Evolutionary conservation across 2,888 invertebrate species (phyloP), one percentile per base, ranked within the genome.

Genomic region (Acanthoscelides obtectus): DNA sequence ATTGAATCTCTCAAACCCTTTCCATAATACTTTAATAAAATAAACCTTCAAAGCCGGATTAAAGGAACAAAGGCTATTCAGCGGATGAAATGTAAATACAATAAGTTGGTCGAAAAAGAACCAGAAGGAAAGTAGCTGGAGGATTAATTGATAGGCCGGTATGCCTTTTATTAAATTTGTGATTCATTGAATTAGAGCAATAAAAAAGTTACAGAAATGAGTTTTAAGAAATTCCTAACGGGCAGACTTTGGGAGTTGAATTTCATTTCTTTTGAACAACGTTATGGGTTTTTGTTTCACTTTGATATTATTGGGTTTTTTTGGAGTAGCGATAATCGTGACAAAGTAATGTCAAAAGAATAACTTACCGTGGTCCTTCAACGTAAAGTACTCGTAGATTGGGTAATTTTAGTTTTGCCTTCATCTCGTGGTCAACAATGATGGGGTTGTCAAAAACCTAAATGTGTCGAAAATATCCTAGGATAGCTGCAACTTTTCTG

Each of bases 221-320:
- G 72, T 80, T 79, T 78, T 77, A 78, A 79, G 77, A 80, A 79
- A 79, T 79, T 78, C 79, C 78, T 79, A 80, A 79, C 79, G 80
- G 80, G 78, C 75, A 77, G 78, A 79, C 75, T 79, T 20, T 64
- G 25, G 22, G 22, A 74, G 71, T 74, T 69, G 71, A 77, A 73
- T 78, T 75, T 75, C 67, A 22, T 75, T 72, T 75, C 72, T 70
- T 68, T 74, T 73, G 72, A 72, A 72, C 72, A 72, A 72, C 74
- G 45, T 12, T 45, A 4, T 45, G 3, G 3, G 3, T 45, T 45
- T 45, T 45, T 45, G 45, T 45, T 3, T 45, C 17, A 12, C 45
- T 45, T 45, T 17, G 17, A 45, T 45, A 45, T 6, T 45, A 45
- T 45, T 45, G 1, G 17, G 45, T 12, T 1, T 12, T 45, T 45